phyloP scores from a whole-genome alignment of 2,797 vertebrate genomes.

The Perodicticus potto region DNA sequence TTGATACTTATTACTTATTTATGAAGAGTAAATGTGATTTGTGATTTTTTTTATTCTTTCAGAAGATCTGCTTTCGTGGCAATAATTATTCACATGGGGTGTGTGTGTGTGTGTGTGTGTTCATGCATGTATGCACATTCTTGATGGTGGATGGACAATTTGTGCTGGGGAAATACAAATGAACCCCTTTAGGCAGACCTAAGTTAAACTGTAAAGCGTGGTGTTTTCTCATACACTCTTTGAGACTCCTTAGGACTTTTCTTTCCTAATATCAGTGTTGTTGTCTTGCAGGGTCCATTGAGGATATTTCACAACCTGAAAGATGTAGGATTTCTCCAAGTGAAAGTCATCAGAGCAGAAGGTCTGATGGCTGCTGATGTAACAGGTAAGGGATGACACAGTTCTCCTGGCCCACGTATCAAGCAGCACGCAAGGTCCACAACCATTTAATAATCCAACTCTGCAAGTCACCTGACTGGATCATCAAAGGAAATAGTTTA shows the following conservation, averaged over 20 bases:
- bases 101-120: neutral
- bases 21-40: neutral
- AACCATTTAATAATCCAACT: neutral
- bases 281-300: constrained; percentile 91
- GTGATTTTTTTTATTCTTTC: constrained; percentile 2
- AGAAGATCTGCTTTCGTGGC: neutral
- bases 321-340: constrained; percentile 97
- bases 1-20: constrained; percentile 23
- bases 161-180: constrained; percentile 34
- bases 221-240: constrained; percentile 35
- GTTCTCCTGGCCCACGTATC: constrained; percentile 52
- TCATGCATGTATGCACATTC: neutral
- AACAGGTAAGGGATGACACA: constrained; percentile 92
- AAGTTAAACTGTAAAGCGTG: constrained; percentile 6
- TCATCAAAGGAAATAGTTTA: constrained; percentile 6
- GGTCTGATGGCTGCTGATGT: constrained; percentile 98
- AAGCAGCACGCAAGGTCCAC: fast-evolving
- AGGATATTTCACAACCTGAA: constrained; percentile 95
- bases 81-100: neutral
- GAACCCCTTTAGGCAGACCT: neutral
- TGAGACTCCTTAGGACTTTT: neutral
- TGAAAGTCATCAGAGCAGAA: constrained; percentile 98
- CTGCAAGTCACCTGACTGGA: neutral
- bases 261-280: constrained; percentile 47
- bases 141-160: neutral